Conservation (phyloP, 2,888 invertebrate genomes). For the Acanthosoma haemorrhoidale region DNA sequence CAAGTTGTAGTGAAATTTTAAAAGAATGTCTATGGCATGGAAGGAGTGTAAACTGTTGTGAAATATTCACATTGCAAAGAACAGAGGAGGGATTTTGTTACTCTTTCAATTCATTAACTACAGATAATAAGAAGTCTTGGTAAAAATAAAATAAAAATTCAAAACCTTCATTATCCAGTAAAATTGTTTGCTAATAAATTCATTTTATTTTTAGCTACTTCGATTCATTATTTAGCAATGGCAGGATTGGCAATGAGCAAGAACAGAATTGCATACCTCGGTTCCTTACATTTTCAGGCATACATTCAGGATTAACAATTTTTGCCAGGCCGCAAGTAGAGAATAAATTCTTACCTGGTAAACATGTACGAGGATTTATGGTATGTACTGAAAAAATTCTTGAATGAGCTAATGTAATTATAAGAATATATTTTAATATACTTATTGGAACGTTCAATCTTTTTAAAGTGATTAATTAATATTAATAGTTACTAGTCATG, state of each 20-base stretch:
- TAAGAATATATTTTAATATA: too few species aligned
- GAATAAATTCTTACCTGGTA: not conserved
- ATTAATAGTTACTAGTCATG: too few species aligned
- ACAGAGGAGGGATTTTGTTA: constrained; percentile 35
- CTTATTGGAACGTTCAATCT: too few species aligned
- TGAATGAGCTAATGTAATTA: too few species aligned
- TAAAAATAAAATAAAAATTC: too few species aligned
- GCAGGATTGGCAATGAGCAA: not conserved
- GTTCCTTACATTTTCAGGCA: not conserved
- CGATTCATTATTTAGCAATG: not conserved
- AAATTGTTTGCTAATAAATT: not conserved
- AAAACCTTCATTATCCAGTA: not conserved
- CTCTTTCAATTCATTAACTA: constrained; percentile 33
- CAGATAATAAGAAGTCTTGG: constrained; percentile 30
- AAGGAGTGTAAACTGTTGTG: constrained; percentile 20
- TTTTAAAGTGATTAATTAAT: too few species aligned
- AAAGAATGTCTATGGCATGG: constrained; percentile 43
- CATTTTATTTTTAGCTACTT: not conserved
- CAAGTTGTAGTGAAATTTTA: constrained; percentile 41
- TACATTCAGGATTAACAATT: not conserved
- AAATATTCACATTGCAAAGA: constrained; percentile 30
- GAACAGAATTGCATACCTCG: not conserved
- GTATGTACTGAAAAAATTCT: too few species aligned
- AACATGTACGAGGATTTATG: not conserved
- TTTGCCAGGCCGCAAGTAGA: not conserved